A percentile compares a stretch with the other conserved stretches of the same genome.
phyloP scores from a whole-genome alignment of 2,113 vertebrate genomes.

The Platichthys stellatus region DNA sequence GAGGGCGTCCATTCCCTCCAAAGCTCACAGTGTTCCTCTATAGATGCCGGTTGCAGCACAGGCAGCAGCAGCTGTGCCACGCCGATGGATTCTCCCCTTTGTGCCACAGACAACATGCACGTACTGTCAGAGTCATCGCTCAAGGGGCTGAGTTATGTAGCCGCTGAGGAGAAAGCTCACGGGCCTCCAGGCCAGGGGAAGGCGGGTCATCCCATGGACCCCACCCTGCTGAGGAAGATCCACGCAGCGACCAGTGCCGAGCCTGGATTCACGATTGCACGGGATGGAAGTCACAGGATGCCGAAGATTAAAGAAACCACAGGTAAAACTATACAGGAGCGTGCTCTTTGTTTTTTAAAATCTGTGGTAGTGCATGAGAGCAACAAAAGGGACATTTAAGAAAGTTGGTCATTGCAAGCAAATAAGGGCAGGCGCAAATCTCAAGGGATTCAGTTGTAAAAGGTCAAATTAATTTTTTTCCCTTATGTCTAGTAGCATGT shows the following conservation, averaged over 20 bases:
- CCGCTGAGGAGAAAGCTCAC: conserved; percentile 87
- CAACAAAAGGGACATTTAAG: too few species aligned
- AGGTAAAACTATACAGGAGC: conserved; percentile 89
- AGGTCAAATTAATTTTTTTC: too few species aligned
- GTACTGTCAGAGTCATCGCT: conserved; percentile 86
- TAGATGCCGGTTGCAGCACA: conserved; percentile 94
- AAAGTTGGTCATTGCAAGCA: too few species aligned
- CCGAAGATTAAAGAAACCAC: conserved; percentile 99
- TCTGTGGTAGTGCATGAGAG: not conserved
- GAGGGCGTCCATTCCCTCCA: conserved; percentile 94
- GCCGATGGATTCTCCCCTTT: conserved; percentile 92
- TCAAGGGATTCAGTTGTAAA: too few species aligned
- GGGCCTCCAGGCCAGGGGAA: conserved; percentile 86
- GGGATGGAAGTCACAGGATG: conserved; percentile 91
- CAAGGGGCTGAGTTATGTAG: conserved; percentile 85
- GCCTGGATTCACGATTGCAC: conserved; percentile 85
- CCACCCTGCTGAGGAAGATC: conserved; percentile 88
- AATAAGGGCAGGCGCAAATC: too few species aligned
- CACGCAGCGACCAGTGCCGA: conserved; percentile 90
- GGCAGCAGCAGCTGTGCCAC: conserved; percentile 93
- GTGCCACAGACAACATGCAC: conserved; percentile 87
- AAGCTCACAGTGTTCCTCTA: conserved; percentile 95
- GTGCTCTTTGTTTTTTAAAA: conserved; percentile 11
- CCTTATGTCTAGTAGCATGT: too few species aligned
- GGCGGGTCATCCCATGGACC: conserved; percentile 87